phyloP scores from a whole-genome alignment of 2,113 vertebrate genomes.

The Nycticebus coucang region DNA sequence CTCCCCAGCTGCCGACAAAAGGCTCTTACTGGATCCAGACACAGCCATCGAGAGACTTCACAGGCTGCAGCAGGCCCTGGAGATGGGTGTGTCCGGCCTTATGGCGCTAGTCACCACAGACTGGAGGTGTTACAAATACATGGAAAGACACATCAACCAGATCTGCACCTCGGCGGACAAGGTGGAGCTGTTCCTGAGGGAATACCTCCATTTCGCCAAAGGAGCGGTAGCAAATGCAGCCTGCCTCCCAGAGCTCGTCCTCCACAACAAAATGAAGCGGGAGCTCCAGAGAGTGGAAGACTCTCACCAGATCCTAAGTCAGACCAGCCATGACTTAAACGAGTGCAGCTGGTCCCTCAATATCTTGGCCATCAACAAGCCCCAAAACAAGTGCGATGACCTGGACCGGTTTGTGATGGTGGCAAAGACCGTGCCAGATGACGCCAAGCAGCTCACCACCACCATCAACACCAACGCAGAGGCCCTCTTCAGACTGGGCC shows the following conservation, averaged over 20 bases:
- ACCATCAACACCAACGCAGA: slow-evolving; percentile 90
- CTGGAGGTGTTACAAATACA: slow-evolving; percentile 92
- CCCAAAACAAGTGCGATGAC: slow-evolving; percentile 92
- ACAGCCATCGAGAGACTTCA: slow-evolving; percentile 90
- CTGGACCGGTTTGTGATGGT: slow-evolving; percentile 97
- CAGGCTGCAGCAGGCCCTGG: slow-evolving; percentile 89
- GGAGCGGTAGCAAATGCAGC: slow-evolving; percentile 89
- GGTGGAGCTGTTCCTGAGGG: slow-evolving; percentile 87
- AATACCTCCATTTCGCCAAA: slow-evolving; percentile 91
- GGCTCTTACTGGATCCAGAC: slow-evolving; percentile 90
- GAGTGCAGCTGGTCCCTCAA: slow-evolving; percentile 91
- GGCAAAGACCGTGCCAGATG: slow-evolving; percentile 91
- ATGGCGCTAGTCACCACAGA: slow-evolving; percentile 87
- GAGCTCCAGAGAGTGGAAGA: slow-evolving; percentile 95
- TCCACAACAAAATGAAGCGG: slow-evolving; percentile 91
- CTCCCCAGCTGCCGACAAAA: slow-evolving; percentile 84
- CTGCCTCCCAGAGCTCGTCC: slow-evolving; percentile 87
- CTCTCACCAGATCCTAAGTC: slow-evolving; percentile 95
- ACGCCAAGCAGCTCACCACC: slow-evolving; percentile 93
- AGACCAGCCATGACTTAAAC: slow-evolving; percentile 90
- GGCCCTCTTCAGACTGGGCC: slow-evolving; percentile 87
- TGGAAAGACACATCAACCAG: slow-evolving; percentile 92
- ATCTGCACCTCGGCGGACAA: slow-evolving; percentile 89
- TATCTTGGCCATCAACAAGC: slow-evolving; percentile 86
- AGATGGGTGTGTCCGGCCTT: slow-evolving; percentile 86